A percentile compares a stretch with the other conserved stretches of the same genome.
Evolutionary conservation across 2,888 invertebrate genomes (phyloP).

Genomic region (Callimorpha dominula): DNA sequence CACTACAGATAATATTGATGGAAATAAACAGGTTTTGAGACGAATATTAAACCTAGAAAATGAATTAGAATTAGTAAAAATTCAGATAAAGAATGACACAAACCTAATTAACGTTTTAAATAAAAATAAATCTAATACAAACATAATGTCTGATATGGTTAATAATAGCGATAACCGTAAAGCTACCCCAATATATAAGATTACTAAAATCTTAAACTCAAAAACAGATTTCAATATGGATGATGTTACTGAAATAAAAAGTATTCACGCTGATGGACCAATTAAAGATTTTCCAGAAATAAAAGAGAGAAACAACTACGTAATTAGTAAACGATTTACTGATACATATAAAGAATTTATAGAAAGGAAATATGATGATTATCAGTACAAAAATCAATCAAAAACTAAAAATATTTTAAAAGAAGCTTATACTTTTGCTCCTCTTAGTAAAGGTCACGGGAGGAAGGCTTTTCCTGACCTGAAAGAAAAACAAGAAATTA

Average conservation of each 20-base stretch:
- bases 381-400: background rate
- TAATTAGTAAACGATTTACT: background rate
- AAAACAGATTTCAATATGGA: background rate
- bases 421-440: background rate
- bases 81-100: conserved; percentile 7
- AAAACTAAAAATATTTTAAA: background rate
- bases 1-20: background rate
- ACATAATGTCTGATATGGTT: too few species aligned
- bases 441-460: background rate
- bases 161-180: background rate
- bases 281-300: background rate
- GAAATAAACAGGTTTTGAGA: background rate
- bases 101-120: background rate
- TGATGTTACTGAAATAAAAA: background rate
- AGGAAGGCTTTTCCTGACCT: background rate
- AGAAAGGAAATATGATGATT: background rate
- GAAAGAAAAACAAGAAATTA: background rate
- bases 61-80: conserved; percentile 11
- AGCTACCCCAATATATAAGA: background rate
- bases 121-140: background rate
- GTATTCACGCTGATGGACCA: background rate
- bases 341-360: background rate
- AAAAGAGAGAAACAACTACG: background rate
- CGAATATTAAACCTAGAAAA: conserved; percentile 13
- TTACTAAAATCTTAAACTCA: background rate